Base-by-base conservation (phyloP, 2,797 vertebrate species). In the Etheostoma perlongum region DNA sequence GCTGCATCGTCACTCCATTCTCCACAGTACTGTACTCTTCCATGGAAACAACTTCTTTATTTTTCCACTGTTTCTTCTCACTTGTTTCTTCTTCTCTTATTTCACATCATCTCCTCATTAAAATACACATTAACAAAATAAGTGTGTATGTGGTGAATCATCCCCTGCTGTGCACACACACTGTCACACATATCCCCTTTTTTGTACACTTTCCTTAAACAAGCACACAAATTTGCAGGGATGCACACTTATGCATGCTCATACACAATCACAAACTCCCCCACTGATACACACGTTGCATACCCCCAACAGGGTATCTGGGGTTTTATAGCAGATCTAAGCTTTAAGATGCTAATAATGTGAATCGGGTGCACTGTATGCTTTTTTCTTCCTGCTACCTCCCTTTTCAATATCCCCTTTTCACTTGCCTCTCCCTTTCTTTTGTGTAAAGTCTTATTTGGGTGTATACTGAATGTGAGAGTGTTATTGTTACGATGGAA, bases 311-410 rank as follows among this genome's bases (percentile, higher is more conserved):
- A 68, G 42, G 47, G 18, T 18, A 7, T 61, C 42, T 60, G 27
- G 30, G 21, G 10, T 64, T 74, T 55, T 57, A 12, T 15, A 67
- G 63, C 71, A 76, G 1, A 47, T 40, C 52, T 55, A 5, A 59
- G 42, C 64, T 72, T 69, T 18, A 53, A 23, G 10, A 67, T 61
- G 47, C 46, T 72, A 54, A 66, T 51, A 18, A 23, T 21, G 49
- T 9, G 48, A 23, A 40, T 40, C 10, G 10, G 3, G 36, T 40
- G 36, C 2, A 3, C 36, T 36, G 36, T 3, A 36, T 10, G 36
- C 36, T 36, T 36, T 36, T 10, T 10, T 36, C 36, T 36, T 10
- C 36, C 36, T 36, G 9, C 33, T 36, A 9, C 7, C 33, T 36
- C 33, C 9, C 8, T 67, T 36, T 3, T 42, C 1, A 40, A 1